Base-by-base conservation (phyloP, 2,113 vertebrate genomes). In the Sisor rabdophorus region DNA sequence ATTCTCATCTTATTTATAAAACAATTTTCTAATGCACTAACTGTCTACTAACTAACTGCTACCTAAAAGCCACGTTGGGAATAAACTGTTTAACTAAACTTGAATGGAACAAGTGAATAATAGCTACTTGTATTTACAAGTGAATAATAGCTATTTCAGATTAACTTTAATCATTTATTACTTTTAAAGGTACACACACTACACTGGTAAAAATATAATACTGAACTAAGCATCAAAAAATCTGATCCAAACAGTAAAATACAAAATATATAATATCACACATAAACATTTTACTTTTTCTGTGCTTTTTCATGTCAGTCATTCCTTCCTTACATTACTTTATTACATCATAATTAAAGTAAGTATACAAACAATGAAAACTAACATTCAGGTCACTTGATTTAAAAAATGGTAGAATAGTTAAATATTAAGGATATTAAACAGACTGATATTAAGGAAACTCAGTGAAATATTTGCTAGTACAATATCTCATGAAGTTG, bases 131-230 rank as follows among this genome's bases (percentile, higher is more conserved):
- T 28, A 44, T 2, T n/a, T n/a, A 36, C 20, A 55, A 77, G 24
- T 83, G 79, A 48, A 73, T 80, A 78, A 80, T 81, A 69, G 59
- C 55, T 83, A 63, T 58, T 5, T 65, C 19, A 30, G 68, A 55
- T 63, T 77, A 86, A 47, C 84, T 83, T 85, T 86, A 89, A 89
- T 89, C 87, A 84, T 60, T 71, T 81, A 54, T 54, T 52, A 30
- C 71, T 28, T 70, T 69, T 75, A 78, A 83, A 74, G 30, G 74
- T 53, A 77, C 44, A 67, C 56, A 63, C 48, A 50, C 73, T 83
- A 69, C 68, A 78, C 55, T 16, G 20, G 36, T 11, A 52, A 58
- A 50, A 50, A 54, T 81, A 82, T 84, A 81, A 82, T 22, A 20
- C 73, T 77, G 71, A 79, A 54, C 30, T 53, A 79, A 52, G 53